phyloP scores from a whole-genome alignment of 2,797 vertebrate genomes.

The Kryptolebias ocellatus region DNA sequence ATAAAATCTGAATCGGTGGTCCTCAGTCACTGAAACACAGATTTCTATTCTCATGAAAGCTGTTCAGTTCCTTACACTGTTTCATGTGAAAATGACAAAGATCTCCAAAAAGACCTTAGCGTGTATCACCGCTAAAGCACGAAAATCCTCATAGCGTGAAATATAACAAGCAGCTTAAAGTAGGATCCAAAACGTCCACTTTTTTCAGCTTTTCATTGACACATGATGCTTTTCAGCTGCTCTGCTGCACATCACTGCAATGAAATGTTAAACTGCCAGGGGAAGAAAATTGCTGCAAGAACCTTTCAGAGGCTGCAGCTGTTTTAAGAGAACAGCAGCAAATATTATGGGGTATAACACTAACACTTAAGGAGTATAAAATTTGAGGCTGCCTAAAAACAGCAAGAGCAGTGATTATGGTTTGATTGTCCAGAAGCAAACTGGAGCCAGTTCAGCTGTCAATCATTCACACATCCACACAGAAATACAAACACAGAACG shows the following conservation, averaged over 20 bases:
- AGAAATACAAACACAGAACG: background rate
- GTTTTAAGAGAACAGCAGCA: conserved; percentile 44
- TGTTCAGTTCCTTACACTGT: conserved; percentile 11
- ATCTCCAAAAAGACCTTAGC: background rate
- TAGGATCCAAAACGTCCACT: conserved; percentile 6
- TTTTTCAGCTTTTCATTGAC: conserved; percentile 7
- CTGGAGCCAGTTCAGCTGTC: conserved; percentile 57
- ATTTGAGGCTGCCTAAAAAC: conserved; percentile 71
- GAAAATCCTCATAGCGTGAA: conserved; percentile 1
- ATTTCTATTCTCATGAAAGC: conserved; percentile 46
- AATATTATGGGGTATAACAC: conserved; percentile 59
- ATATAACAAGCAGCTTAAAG: conserved; percentile 15
- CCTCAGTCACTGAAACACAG: conserved; percentile 18
- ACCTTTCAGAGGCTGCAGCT: conserved; percentile 41
- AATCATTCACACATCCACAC: conserved; percentile 6
- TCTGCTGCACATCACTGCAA: conserved; percentile 21
- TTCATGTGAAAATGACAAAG: conserved; percentile 3
- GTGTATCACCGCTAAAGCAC: background rate
- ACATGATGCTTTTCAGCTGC: conserved; percentile 13
- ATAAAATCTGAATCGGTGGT: conserved; percentile 29
- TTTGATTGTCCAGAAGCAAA: conserved; percentile 58
- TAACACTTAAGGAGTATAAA: conserved; percentile 48
- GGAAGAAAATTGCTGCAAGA: conserved; percentile 26
- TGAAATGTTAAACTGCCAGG: conserved; percentile 27
- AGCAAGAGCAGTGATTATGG: conserved; percentile 67